Evolutionary conservation across 2,797 vertebrate species (phyloP).

Genomic region (Botia almorhae): DNA sequence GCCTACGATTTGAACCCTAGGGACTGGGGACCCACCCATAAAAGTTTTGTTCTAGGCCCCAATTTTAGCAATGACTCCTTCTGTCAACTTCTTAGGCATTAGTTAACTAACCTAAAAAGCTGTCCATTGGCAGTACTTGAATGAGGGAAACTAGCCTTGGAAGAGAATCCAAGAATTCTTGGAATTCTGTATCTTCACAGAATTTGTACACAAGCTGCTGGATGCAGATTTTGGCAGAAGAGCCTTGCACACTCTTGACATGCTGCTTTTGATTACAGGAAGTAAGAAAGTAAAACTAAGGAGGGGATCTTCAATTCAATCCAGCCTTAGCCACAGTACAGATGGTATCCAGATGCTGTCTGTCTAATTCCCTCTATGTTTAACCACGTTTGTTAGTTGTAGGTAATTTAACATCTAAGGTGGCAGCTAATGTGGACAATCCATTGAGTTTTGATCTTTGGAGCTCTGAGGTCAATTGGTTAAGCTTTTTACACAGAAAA

Average conservation of each 20-base stretch:
- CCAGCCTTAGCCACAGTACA: slow-evolving; percentile 31
- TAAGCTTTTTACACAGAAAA: slow-evolving; percentile 18
- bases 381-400: slow-evolving; percentile 23
- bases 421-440: not conserved
- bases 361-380: not conserved
- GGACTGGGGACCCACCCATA: no score
- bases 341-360: slow-evolving; percentile 52
- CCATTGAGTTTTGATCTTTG: not conserved
- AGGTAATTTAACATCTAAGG: slow-evolving; percentile 17
- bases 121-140: not conserved
- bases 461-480: slow-evolving; percentile 21
- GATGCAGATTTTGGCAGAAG: not conserved
- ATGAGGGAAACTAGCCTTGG: not conserved
- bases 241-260: slow-evolving; percentile 12
- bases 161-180: no score
- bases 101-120: not conserved
- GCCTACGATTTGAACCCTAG: no score
- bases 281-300: slow-evolving; percentile 27
- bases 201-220: slow-evolving; percentile 9
- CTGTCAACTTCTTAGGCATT: not conserved
- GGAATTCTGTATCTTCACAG: not conserved
- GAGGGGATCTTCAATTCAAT: slow-evolving; percentile 41
- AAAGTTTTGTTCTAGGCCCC: no score
- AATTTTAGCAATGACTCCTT: no score
- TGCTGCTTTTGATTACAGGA: slow-evolving; percentile 48